Evolutionary conservation across 2,888 invertebrate species (phyloP).

Genomic region (Microctonus aethiopoides): DNA sequence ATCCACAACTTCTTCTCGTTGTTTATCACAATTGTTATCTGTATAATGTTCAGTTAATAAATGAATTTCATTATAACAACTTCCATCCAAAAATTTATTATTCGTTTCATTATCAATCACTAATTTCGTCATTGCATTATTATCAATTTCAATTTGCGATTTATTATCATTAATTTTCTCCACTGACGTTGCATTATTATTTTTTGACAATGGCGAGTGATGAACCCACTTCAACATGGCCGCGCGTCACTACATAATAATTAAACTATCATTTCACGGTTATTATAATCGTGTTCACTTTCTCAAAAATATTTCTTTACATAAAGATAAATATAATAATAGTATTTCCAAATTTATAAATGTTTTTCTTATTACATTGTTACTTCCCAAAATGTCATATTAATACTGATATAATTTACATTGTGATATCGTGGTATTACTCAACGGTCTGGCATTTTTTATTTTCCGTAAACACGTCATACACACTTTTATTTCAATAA

Average conservation of each 20-base stretch:
- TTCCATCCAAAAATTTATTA: conserved; percentile 6
- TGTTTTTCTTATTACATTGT: neutral
- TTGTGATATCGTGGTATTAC: neutral
- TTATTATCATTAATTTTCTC: neutral
- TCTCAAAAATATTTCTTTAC: neutral
- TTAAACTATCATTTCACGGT: conserved; percentile 20
- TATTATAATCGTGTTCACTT: neutral
- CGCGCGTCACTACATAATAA: conserved; percentile 43
- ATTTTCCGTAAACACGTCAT: neutral
- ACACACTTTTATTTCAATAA: neutral
- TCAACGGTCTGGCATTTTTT: neutral
- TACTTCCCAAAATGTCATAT: neutral
- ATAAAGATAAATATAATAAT: neutral
- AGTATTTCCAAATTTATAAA: neutral
- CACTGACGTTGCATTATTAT: conserved; percentile 39
- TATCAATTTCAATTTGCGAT: conserved; percentile 26
- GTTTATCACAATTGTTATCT: conserved; percentile 8
- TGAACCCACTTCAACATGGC: conserved; percentile 64
- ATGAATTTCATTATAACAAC: conserved; percentile 10
- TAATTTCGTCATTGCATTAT: conserved; percentile 10
- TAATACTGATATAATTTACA: neutral
- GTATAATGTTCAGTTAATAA: conserved; percentile 1
- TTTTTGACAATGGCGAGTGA: conserved; percentile 56
- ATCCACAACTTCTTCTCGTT: conserved; percentile 31
- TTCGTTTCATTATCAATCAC: conserved; percentile 17